A percentile compares a stretch with the other conserved stretches of the same genome.
phyloP scores from a whole-genome alignment of 2,888 invertebrate genomes.

The Yponomeuta sedellus region DNA sequence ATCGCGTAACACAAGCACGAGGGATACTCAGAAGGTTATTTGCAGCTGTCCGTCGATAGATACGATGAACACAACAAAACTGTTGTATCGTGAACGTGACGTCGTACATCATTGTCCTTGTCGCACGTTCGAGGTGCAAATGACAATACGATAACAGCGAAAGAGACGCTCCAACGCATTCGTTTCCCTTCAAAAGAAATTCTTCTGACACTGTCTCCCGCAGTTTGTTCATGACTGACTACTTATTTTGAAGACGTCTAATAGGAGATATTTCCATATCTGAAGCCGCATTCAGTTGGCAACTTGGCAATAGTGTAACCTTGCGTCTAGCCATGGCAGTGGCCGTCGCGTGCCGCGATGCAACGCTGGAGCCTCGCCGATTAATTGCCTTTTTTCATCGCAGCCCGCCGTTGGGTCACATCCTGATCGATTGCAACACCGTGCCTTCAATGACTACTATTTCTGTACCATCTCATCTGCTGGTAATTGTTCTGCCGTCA shows the following conservation, averaged over 20 bases:
- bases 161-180: no score
- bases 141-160: no score
- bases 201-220: neutral
- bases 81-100: no score
- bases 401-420: conserved; percentile 30
- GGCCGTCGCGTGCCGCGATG: conserved; percentile 21
- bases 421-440: conserved; percentile 44
- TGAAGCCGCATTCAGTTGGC: neutral
- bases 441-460: conserved; percentile 7
- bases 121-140: no score
- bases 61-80: no score
- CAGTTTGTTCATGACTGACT: neutral
- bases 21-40: no score
- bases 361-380: conserved; percentile 24
- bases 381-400: conserved; percentile 37
- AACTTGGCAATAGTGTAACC: neutral
- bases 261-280: neutral
- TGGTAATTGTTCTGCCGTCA: neutral
- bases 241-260: neutral
- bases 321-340: conserved; percentile 17
- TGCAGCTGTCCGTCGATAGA: no score
- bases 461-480: conserved; percentile 13
- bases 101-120: no score
- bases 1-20: no score
- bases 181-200: neutral